Conservation (phyloP, 2,888 invertebrate species). For the Cosmia pyralina region DNA sequence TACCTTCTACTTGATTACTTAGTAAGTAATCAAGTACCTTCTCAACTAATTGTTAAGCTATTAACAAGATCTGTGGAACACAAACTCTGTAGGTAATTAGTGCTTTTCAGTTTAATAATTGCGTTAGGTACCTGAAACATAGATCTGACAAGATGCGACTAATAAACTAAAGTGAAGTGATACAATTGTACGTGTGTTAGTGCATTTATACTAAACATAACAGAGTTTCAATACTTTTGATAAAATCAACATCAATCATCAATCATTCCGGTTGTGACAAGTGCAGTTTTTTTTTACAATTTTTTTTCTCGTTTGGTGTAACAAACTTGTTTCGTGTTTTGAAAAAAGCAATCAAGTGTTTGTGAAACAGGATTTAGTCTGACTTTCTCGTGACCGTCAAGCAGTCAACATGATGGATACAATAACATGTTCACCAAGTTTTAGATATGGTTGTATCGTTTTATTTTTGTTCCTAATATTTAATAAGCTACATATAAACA, state of each 20-base stretch:
- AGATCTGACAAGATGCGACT: too few species aligned
- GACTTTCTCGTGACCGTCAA: neutral
- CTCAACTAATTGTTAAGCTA: neutral
- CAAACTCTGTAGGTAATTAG: too few species aligned
- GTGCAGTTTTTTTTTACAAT: constrained; percentile 7
- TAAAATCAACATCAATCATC: neutral
- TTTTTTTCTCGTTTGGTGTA: constrained; percentile 1
- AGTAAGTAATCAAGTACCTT: neutral
- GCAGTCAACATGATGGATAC: neutral
- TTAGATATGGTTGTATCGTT: constrained; percentile 25
- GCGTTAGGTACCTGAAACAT: too few species aligned
- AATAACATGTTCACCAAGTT: neutral
- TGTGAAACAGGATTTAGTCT: constrained; percentile 20
- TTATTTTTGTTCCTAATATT: neutral
- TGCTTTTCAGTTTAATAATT: too few species aligned
- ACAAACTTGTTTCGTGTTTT: constrained; percentile 28
- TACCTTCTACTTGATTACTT: too few species aligned
- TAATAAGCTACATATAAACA: neutral
- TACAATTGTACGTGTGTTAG: too few species aligned
- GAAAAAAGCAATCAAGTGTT: constrained; percentile 21
- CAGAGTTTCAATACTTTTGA: neutral
- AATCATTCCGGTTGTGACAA: neutral
- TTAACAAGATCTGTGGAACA: neutral
- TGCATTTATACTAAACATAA: neutral
- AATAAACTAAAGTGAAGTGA: too few species aligned